Evolutionary conservation across 1,140 invertebrate genomes (phyloP).

Genomic region (Protaetia brevitarsis): DNA sequence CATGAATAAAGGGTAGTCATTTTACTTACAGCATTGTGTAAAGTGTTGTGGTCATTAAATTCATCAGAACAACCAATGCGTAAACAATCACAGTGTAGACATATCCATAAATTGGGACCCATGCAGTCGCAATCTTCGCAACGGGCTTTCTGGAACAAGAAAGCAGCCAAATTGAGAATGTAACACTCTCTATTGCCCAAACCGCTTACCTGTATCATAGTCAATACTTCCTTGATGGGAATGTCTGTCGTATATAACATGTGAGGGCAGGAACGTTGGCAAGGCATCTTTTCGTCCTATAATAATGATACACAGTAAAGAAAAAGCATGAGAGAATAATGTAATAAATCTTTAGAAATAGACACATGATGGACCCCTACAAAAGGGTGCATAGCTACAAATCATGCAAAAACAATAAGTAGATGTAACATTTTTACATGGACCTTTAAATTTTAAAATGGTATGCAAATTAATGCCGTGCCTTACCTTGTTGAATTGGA

Average conservation of each 20-base stretch:
- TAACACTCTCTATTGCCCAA: not conserved
- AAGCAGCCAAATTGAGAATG: not conserved
- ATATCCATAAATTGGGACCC: conserved; percentile 81
- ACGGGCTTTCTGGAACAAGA: not conserved
- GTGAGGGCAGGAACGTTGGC: conserved; percentile 21
- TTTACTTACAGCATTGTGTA: conserved; percentile 65
- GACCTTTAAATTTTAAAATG: no score
- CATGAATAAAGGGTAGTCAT: no score
- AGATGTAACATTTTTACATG: no score
- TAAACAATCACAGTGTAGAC: conserved; percentile 71
- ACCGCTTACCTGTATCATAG: conserved; percentile 19
- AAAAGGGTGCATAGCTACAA: no score
- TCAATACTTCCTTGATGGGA: conserved; percentile 23
- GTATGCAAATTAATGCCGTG: no score
- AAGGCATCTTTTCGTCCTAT: conserved; percentile 22
- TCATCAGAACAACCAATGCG: conserved; percentile 77
- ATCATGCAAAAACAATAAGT: no score
- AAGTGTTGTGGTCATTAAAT: conserved; percentile 72
- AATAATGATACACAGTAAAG: no score
- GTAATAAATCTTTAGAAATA: no score
- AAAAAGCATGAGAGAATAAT: no score
- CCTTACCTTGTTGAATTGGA: no score
- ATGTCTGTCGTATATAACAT: conserved; percentile 15
- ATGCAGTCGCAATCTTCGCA: conserved; percentile 62
- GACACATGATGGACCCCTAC: no score